A percentile compares a stretch with the other conserved stretches of the same genome.
Evolutionary conservation across 2,888 invertebrate species (phyloP).

Genomic region (Argyra leucocephala): DNA sequence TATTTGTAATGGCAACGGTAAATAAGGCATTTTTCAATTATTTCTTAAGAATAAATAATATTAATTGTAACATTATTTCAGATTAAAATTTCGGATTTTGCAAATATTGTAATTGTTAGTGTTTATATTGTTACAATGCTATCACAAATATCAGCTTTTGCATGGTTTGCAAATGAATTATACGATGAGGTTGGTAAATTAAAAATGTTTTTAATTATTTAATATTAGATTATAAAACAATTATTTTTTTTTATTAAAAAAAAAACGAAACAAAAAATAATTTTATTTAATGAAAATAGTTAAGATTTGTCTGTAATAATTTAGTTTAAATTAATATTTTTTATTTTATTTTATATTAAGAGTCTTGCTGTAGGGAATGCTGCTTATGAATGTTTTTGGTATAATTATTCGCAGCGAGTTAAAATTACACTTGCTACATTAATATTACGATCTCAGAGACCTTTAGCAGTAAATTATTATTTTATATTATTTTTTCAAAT

Average conservation of each 20-base stretch:
- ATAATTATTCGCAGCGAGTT: constrained; percentile 27
- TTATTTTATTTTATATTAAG: constrained; percentile 22
- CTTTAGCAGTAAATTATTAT: constrained; percentile 30
- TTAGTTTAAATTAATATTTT: neutral
- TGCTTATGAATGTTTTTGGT: constrained; percentile 38
- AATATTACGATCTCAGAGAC: constrained; percentile 36
- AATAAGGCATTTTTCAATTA: neutral
- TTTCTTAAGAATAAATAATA: too few species aligned
- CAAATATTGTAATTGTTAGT: constrained; percentile 33
- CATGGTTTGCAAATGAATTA: constrained; percentile 40
- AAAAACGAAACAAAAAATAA: neutral
- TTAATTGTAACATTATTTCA: too few species aligned
- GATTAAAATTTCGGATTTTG: constrained; percentile 32
- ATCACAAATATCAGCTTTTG: constrained; percentile 36
- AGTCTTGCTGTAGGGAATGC: constrained; percentile 34
- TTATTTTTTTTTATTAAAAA: neutral
- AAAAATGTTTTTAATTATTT: neutral
- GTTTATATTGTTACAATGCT: constrained; percentile 39
- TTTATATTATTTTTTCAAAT: neutral
- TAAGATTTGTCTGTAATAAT: neutral
- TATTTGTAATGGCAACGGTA: constrained; percentile 26
- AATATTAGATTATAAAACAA: neutral
- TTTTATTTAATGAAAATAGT: neutral
- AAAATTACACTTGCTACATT: constrained; percentile 33
- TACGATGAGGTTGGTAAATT: constrained; percentile 30